Evolutionary conservation across 2,113 vertebrate species (phyloP).

Genomic region (Alectura lathami): DNA sequence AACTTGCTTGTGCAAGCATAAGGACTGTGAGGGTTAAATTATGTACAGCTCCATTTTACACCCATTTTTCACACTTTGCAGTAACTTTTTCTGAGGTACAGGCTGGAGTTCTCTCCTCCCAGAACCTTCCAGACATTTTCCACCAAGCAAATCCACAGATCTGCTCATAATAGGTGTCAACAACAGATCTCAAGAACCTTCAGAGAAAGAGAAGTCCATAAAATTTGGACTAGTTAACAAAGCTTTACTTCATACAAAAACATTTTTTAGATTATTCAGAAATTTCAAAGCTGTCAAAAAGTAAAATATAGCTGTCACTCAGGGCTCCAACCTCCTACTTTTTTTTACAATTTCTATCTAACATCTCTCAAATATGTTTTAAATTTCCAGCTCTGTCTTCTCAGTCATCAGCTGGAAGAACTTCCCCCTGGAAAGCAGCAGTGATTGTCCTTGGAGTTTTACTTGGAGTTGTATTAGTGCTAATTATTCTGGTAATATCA

Average conservation of each 20-base stretch:
- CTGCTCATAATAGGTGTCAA: not conserved
- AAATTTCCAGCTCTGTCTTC: conserved; percentile 21
- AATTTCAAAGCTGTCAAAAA: not conserved
- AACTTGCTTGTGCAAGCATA: not conserved
- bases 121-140: not conserved
- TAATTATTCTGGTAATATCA: not conserved
- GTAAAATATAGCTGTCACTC: not conserved
- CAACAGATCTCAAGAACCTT: not conserved
- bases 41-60: not conserved
- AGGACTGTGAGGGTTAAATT: not conserved
- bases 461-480: conserved; percentile 33
- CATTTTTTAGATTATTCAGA: not conserved
- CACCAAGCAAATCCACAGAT: not conserved
- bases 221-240: not conserved
- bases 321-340: not conserved
- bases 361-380: conserved; percentile 34
- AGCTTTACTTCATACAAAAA: not conserved
- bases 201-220: not conserved
- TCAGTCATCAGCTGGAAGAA: not conserved
- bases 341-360: not conserved
- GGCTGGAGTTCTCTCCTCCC: not conserved
- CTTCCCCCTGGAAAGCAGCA: conserved; percentile 39
- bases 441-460: conserved; percentile 71
- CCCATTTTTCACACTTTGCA: not conserved
- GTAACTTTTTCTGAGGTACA: not conserved